phyloP scores from a whole-genome alignment of 2,888 invertebrate genomes.

The Nephrocerus scutellatus region DNA sequence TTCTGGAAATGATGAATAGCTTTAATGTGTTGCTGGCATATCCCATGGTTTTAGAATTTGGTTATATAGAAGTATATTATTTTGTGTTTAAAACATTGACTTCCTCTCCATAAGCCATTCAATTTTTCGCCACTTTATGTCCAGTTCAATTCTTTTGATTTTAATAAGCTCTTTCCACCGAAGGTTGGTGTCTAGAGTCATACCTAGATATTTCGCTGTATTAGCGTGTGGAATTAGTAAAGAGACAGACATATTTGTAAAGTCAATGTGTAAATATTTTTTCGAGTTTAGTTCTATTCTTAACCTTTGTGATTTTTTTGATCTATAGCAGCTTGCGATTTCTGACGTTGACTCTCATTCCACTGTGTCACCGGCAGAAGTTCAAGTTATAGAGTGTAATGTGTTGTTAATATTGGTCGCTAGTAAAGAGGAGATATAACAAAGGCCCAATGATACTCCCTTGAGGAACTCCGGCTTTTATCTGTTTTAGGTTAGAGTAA shows the following conservation, averaged over 20 bases:
- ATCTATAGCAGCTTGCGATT: neutral
- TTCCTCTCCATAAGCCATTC: constrained; percentile 1
- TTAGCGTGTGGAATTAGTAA: neutral
- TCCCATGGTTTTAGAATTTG: no score
- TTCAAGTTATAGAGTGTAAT: neutral
- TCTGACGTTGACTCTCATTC: neutral
- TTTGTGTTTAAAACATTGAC: no score
- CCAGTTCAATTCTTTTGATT: constrained; percentile 1
- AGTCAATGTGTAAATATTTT: no score
- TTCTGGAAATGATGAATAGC: no score
- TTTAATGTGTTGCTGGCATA: no score
- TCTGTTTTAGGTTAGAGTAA: neutral
- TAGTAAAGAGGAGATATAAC: no score
- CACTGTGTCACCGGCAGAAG: neutral
- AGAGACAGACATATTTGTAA: neutral
- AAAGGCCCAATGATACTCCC: no score
- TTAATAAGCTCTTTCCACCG: constrained; percentile 1
- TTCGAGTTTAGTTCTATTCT: neutral
- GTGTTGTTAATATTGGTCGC: no score
- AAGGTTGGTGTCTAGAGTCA: neutral
- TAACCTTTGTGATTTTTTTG: neutral
- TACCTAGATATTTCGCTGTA: neutral
- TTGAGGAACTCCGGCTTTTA: constrained; percentile 1
- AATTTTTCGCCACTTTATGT: neutral
- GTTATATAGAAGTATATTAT: no score